phyloP scores from a whole-genome alignment of 2,797 vertebrate genomes.

The Anas acuta region DNA sequence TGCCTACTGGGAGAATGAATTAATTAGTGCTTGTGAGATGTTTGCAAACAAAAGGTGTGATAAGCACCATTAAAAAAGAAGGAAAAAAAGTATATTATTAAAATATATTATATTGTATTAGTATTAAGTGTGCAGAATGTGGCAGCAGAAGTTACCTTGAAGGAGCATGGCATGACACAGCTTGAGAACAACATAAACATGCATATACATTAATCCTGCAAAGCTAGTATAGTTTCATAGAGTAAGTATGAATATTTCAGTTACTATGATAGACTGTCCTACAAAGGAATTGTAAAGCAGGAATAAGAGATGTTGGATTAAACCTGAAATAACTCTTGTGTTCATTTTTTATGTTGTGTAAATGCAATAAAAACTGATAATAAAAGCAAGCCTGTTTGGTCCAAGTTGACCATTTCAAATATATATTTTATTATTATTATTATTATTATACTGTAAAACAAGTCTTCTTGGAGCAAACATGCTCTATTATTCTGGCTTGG shows the following conservation, averaged over 20 bases:
- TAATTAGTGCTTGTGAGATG: neutral
- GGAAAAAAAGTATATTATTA: neutral
- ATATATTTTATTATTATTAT: too few species aligned
- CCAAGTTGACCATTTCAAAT: neutral
- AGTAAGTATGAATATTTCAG: neutral
- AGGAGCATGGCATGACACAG: neutral
- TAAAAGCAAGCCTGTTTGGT: neutral
- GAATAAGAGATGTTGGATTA: neutral
- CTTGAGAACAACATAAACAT: neutral
- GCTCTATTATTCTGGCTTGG: neutral
- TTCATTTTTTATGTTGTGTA: neutral
- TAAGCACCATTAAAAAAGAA: neutral
- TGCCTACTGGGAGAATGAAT: neutral
- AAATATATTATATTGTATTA: too few species aligned
- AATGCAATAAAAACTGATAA: neutral
- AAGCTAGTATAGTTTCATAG: neutral
- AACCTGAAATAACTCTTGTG: neutral
- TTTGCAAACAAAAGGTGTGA: conserved; percentile 5
- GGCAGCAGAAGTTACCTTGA: neutral
- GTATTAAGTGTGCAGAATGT: neutral
- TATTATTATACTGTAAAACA: neutral
- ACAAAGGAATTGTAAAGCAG: neutral
- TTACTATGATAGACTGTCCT: neutral
- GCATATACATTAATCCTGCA: neutral
- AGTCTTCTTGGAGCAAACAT: neutral